Conservation (phyloP, 2,888 invertebrate species). For the Drosophila suboccidentalis region DNA sequence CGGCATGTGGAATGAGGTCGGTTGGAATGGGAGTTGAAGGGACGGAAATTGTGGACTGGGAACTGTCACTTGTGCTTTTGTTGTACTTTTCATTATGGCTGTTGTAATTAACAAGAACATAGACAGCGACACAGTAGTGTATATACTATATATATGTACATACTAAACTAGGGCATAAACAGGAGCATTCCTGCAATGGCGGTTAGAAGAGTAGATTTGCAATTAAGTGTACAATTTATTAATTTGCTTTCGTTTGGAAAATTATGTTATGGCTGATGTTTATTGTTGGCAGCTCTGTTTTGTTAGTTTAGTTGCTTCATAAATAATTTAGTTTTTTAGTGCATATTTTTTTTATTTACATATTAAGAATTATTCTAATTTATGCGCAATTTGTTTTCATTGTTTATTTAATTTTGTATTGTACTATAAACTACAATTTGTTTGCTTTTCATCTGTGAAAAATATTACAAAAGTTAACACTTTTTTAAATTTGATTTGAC, state of each 20-base stretch:
- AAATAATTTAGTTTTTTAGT: slow-evolving; percentile 24
- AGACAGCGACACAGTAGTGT: slow-evolving; percentile 27
- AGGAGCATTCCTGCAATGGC: slow-evolving; percentile 20
- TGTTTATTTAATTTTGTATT: not conserved
- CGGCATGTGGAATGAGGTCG: slow-evolving; percentile 16
- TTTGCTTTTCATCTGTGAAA: not conserved
- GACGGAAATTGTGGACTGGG: slow-evolving; percentile 3
- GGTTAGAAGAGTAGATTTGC: slow-evolving; percentile 53
- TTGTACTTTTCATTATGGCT: slow-evolving; percentile 63
- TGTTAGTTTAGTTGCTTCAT: slow-evolving; percentile 16
- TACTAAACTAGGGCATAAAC: not conserved
- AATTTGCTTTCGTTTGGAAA: slow-evolving; percentile 58
- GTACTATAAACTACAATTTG: not conserved
- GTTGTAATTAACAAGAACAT: slow-evolving; percentile 67
- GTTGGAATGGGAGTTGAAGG: not conserved
- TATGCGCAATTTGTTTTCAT: not conserved
- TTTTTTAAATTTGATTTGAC: too few relatives aligned
- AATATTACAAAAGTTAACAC: not conserved
- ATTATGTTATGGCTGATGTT: slow-evolving; percentile 36
- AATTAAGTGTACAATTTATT: slow-evolving; percentile 75
- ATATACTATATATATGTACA: not conserved
- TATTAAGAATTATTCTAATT: not conserved
- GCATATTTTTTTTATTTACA: not conserved
- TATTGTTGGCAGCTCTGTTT: slow-evolving; percentile 18
- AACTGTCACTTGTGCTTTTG: slow-evolving; percentile 58